Base-by-base conservation (phyloP, 2,888 invertebrate genomes). In the Cerastis leucographa region DNA sequence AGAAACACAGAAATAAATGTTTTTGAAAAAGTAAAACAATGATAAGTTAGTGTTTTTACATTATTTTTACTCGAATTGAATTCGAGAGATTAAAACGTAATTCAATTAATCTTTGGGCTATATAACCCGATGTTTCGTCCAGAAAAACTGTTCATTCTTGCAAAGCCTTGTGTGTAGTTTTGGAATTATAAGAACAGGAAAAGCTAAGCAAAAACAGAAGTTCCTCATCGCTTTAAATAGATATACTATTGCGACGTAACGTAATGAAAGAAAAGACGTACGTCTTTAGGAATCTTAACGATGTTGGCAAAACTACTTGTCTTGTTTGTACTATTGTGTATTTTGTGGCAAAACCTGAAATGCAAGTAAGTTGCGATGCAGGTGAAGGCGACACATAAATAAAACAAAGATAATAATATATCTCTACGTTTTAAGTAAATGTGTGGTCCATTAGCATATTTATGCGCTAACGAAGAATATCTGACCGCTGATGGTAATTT, bases 311-410 rank as follows among this genome's bases (percentile, higher is more conserved):
- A 85, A 82, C 83, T 59, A 35, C 35, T 35, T 35, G n/a, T n/a
- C n/a, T n/a, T n/a, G n/a, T n/a, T n/a, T n/a, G 3, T 35, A 35
- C 35, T 3, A 35, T 35, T 35, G 35, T 35, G 35, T 35, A 35
- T 35, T 35, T 3, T 35, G 35, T 25, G 12, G 56, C 49, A 46
- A 71, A 85, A 82, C 83, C 54, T 66, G 78, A 59, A 78, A 59
- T 61, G 69, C 78, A 72, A 74, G 68, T 80, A 61, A 35, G 40
- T 76, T 64, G 6, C 40, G 12, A 71, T 74, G 66, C 71, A 74
- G 83, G 83, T 85, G 83, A 84, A 85, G 83, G 83, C 22, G 49
- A 67, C 6, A 2, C 49, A 69, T 81, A 68, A 74, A 81, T 85
- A 72, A 44, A 51, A 70, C 51, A 40, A 46, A 68, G 59, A 61